Conservation (phyloP, 2,797 vertebrate genomes). For the Malacoctenus gilli region DNA sequence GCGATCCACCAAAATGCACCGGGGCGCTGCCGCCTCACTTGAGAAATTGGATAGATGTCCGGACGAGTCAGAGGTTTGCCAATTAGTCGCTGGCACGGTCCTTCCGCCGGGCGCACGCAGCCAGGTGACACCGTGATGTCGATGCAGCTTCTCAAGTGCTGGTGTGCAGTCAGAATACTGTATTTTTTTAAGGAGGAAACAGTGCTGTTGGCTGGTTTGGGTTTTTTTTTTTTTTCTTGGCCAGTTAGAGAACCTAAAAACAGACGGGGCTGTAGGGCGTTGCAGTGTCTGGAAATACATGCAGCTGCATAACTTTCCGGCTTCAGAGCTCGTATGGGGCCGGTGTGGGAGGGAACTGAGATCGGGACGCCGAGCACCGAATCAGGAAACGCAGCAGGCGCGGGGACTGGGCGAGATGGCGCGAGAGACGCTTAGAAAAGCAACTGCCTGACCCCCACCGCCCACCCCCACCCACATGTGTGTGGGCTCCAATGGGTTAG, state of each 20-base stretch:
- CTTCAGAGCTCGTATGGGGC: slow-evolving; percentile 19
- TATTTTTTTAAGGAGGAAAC: background rate
- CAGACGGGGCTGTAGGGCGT: background rate
- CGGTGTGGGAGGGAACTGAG: slow-evolving; percentile 16
- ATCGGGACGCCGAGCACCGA: slow-evolving; percentile 18
- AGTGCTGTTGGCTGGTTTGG: no score
- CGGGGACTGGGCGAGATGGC: slow-evolving; percentile 4
- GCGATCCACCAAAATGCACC: background rate
- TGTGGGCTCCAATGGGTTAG: slow-evolving; percentile 21
- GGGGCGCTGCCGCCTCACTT: background rate
- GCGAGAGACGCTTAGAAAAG: slow-evolving; percentile 2
- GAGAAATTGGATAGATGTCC: slow-evolving; percentile 1
- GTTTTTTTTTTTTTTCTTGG: no score
- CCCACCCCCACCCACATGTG: no score
- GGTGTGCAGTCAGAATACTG: background rate
- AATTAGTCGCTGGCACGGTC: slow-evolving; percentile 14
- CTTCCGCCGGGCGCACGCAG: background rate
- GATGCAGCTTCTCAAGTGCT: background rate
- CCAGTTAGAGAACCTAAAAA: slow-evolving; percentile 11
- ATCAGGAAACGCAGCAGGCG: slow-evolving; percentile 7
- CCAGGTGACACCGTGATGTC: background rate
- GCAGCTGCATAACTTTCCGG: slow-evolving; percentile 5
- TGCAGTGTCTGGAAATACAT: slow-evolving; percentile 19
- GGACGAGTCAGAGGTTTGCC: background rate
- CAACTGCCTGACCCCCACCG: no score